Evolutionary conservation across 2,797 vertebrate genomes (phyloP), one percentile per base, ranked within the genome.

Genomic region (Acrossocheilus wenchowensis): DNA sequence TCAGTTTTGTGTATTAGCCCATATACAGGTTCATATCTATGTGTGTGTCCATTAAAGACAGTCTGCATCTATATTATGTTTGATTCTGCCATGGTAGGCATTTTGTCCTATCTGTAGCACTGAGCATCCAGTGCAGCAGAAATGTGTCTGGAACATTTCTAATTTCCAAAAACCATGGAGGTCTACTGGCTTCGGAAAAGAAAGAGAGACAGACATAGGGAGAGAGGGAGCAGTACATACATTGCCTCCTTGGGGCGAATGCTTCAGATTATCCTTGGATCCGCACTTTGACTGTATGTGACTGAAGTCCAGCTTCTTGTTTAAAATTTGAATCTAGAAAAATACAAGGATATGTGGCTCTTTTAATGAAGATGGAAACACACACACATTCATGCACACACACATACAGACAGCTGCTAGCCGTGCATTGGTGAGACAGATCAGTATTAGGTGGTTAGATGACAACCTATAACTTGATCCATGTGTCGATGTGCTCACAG

Each of bases 321-420:
- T 94, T 93, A 94, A 93, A 93, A 95, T 94, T 87, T 94, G 94
- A 92, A 92, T 94, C 95, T 96, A 94, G 89, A 94, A 91, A 92
- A 91, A 95, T 93, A 92, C 90, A 94, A 88, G 94, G 82, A 94
- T 84, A 88, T 72, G 83, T 86, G 88, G 68, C 86, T 78, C 74
- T 87, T 87, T 92, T 90, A 86, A 90, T 69, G 81, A 66, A 36
- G 68, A 86, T 83, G 81, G 30, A 89, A 45, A 82, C 81, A 75
- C 77, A 60, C 81, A 73, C 43, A 45, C 41, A 10, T 9, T 39
- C 69, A 88, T 60, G 39, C 72, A 78, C 78, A n/a, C n/a, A 5
- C 81, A 68, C 84, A 74, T 62, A 36, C 75, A 71, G 34, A 85
- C 64, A 79, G 50, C 57, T 72, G 41, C 23, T 69, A 74, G 50